Evolutionary conservation across 1,140 invertebrate genomes (phyloP).

Genomic region (Bombyx mori): DNA sequence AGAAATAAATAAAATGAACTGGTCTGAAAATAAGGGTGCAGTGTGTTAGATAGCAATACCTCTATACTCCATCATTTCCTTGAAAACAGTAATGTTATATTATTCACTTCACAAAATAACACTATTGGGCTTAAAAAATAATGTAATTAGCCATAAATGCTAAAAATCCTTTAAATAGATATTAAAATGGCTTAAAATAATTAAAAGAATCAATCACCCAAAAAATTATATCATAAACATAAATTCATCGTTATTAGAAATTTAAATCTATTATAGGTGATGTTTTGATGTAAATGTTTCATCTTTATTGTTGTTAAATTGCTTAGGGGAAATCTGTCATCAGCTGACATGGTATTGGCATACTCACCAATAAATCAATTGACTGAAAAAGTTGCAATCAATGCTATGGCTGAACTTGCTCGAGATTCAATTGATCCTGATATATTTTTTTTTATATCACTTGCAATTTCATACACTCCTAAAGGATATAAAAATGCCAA

Average conservation of each 20-base stretch:
- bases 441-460: conserved; percentile 34
- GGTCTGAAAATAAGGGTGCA: too few species aligned
- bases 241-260: neutral
- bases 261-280: neutral
- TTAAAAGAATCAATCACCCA: too few species aligned
- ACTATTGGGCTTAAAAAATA: too few species aligned
- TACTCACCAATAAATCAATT: conserved; percentile 58
- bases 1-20: too few species aligned
- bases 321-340: conserved; percentile 46
- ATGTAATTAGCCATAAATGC: too few species aligned
- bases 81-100: too few species aligned
- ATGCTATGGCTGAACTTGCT: conserved; percentile 53
- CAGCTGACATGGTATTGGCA: conserved; percentile 46
- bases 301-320: conserved; percentile 3
- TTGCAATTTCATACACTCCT: conserved; percentile 40
- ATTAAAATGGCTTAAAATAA: too few species aligned
- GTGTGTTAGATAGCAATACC: too few species aligned
- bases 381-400: conserved; percentile 43
- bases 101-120: too few species aligned
- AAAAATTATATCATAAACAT: too few species aligned
- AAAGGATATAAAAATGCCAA: conserved; percentile 50
- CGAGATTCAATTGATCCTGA: conserved; percentile 49
- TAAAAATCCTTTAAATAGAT: too few species aligned
- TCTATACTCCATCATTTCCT: too few species aligned
- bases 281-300: neutral